Base-by-base conservation (phyloP, 2,888 invertebrate species). In the Drepana falcataria region DNA sequence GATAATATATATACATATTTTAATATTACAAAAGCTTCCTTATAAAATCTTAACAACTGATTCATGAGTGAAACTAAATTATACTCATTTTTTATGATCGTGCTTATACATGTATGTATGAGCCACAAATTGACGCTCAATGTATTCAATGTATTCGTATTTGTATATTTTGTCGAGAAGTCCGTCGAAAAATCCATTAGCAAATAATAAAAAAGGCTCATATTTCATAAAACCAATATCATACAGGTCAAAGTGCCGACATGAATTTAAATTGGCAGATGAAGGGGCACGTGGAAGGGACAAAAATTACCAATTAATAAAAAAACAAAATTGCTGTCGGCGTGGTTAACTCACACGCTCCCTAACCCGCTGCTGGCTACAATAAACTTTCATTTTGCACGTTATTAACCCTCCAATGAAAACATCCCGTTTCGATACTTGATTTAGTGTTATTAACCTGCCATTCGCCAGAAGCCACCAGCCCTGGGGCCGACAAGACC, bases 401-500 rank as follows among this genome's bases (percentile, higher is more conserved):
- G 66, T 72, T 77, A 79, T 79, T 79, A 77, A 75, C 68, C 71
- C 64, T 63, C 59, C 60, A 71, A 78, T 79, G 77, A 74, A 76
- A 77, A 74, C 75, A 75, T 74, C 69, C 66, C 48, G 69, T 60
- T 59, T 59, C 72, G 72, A 81, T 80, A 78, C 73, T 78, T 86
- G 85, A 86, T 86, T 83, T 85, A 87, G 81, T 81, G 79, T 87
- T 85, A 87, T 87, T 86, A 85, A 86, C 69, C 80, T 85, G 87
- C 85, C 87, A 85, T 58, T 71, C 69, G 77, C 81, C 79, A 49
- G 63, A 21, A 21, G 21, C 21, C 21, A 21, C 40, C 40, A 44
- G 65, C 66, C 65, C 69, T 57, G 60, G 63, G 68, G 71, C 72
- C 68, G 67, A 53, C 61, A 58, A 62, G 60, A 64, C 66, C 59